These are phyloP conservation scores for Seriola rivoliana DNA, from an alignment of 2,113 vertebrate genomes.

Conservation along the genomic window DNA sequence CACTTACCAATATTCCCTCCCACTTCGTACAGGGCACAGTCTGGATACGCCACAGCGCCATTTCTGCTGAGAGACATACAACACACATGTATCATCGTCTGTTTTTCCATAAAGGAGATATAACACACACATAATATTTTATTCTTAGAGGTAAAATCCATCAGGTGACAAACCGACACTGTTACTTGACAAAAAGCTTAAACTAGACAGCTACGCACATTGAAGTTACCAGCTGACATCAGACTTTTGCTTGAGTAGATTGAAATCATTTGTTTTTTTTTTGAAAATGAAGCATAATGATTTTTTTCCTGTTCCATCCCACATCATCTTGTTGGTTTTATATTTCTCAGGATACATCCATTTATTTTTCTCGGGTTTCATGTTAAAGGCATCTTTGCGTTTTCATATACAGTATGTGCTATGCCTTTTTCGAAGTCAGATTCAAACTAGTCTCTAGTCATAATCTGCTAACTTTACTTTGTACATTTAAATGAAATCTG, in stretches of 20 bases:
- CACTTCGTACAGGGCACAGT: conserved; percentile 88
- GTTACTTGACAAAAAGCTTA: background rate
- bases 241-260: background rate
- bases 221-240: background rate
- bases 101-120: background rate
- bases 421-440: background rate
- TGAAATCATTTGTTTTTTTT: no score
- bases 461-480: background rate
- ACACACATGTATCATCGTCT: background rate
- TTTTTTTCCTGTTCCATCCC: background rate
- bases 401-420: background rate
- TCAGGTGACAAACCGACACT: background rate
- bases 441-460: background rate
- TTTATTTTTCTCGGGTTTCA: background rate
- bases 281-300: no score
- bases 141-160: no score
- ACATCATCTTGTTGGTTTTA: background rate
- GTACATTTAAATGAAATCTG: no score
- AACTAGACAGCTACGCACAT: background rate
- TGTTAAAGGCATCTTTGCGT: background rate
- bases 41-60: conserved; percentile 72
- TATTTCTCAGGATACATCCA: background rate
- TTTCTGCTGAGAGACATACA: conserved; percentile 75
- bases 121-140: no score
- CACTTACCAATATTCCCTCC: conserved; percentile 91